Conservation (phyloP, 1,140 invertebrate genomes). For the Vollenhovia emeryi region DNA sequence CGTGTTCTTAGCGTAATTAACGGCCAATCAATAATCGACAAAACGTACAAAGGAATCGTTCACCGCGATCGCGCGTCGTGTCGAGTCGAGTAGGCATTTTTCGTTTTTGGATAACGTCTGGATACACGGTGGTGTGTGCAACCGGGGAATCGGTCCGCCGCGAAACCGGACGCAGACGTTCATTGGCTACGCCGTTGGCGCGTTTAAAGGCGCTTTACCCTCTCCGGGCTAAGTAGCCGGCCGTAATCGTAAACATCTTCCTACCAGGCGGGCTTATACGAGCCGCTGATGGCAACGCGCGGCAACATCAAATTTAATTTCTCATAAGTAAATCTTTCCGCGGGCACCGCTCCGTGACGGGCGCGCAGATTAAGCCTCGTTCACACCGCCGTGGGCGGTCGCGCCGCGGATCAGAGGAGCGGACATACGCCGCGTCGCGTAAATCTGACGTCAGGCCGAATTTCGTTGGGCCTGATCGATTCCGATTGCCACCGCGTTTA, state of each 20-base stretch:
- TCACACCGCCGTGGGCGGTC: slow-evolving; percentile 71
- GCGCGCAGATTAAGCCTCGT: slow-evolving; percentile 70
- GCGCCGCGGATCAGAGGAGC: slow-evolving; percentile 1
- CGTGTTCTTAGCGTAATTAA: background rate
- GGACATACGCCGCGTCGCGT: slow-evolving; percentile 45
- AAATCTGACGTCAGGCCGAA: slow-evolving; percentile 8
- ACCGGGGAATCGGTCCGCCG: slow-evolving; percentile 64
- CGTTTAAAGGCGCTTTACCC: slow-evolving; percentile 72
- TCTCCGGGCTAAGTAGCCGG: slow-evolving; percentile 78
- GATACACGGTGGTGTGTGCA: slow-evolving; percentile 44
- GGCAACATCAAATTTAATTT: slow-evolving; percentile 83
- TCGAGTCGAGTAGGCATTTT: slow-evolving; percentile 50
- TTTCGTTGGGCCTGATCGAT: slow-evolving; percentile 58
- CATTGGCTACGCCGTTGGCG: slow-evolving; percentile 73
- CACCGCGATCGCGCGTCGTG: slow-evolving; percentile 49
- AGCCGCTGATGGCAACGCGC: slow-evolving; percentile 80
- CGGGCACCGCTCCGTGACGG: slow-evolving; percentile 69
- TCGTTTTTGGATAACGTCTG: slow-evolving; percentile 23
- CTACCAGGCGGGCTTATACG: slow-evolving; percentile 80
- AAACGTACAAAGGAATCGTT: slow-evolving; percentile 55
- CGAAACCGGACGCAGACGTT: slow-evolving; percentile 76
- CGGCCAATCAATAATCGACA: slow-evolving; percentile 20
- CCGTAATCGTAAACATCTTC: slow-evolving; percentile 81
- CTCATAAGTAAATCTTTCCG: slow-evolving; percentile 81
- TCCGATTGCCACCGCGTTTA: slow-evolving; percentile 39